phyloP scores from a whole-genome alignment of 2,113 vertebrate genomes.

The Origma solitaria region DNA sequence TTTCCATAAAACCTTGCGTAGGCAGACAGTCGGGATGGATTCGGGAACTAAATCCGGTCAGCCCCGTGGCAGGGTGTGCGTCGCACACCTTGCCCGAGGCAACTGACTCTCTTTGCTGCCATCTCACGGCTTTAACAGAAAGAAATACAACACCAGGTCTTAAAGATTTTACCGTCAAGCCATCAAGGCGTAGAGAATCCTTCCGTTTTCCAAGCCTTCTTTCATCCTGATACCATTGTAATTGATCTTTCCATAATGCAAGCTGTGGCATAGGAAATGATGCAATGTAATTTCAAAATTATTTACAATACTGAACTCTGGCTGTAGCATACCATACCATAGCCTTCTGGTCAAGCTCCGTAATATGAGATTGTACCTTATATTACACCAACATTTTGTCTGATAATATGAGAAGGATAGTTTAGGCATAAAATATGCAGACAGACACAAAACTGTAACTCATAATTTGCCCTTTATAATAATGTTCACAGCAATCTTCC shows the following conservation, averaged over 20 bases:
- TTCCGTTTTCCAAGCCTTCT: neutral
- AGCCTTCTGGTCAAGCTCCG: neutral
- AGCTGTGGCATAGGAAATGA: neutral
- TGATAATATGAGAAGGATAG: neutral
- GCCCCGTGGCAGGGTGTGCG: no score
- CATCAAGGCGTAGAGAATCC: neutral
- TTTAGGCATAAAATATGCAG: neutral
- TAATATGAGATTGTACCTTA: neutral
- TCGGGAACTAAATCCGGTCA: rapidly evolving
- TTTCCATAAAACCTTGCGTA: rapidly evolving
- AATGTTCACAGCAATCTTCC: neutral
- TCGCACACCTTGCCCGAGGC: no score
- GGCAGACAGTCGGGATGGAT: neutral
- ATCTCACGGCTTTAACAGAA: neutral
- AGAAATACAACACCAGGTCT: neutral
- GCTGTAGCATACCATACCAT: neutral
- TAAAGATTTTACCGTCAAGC: neutral
- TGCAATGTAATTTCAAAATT: neutral
- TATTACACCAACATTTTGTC: neutral
- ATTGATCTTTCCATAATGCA: neutral
- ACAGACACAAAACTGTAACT: neutral
- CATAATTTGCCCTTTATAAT: neutral
- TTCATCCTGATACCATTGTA: neutral
- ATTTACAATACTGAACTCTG: neutral
- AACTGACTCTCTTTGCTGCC: neutral